Conservation (phyloP, 2,113 vertebrate species). For the Pagrus major region DNA sequence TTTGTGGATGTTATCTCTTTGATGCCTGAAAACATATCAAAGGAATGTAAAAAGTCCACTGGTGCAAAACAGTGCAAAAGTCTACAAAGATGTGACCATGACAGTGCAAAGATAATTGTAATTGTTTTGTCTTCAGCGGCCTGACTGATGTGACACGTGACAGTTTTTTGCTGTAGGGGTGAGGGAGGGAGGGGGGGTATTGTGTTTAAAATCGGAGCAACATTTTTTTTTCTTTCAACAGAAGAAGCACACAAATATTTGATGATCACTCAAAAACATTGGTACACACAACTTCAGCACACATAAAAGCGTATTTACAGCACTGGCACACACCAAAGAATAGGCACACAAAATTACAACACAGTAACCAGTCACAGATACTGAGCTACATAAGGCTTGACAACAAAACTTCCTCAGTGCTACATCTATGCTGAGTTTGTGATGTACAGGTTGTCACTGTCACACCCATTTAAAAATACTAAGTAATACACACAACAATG, state of each 20-base stretch:
- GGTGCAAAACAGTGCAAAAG: conserved; percentile 83
- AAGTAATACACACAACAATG: conserved; percentile 81
- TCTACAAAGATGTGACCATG: conserved; percentile 73
- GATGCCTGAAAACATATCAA: conserved; percentile 69
- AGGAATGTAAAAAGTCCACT: conserved; percentile 74
- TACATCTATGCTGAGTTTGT: conserved; percentile 86
- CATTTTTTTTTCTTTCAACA: conserved; percentile 73
- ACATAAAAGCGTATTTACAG: conserved; percentile 83
- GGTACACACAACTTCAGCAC: conserved; percentile 80
- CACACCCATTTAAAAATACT: conserved; percentile 78
- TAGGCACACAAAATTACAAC: conserved; percentile 85
- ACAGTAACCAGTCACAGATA: conserved; percentile 84
- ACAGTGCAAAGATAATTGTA: conserved; percentile 73
- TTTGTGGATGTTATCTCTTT: conserved; percentile 50
- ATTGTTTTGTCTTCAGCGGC: conserved; percentile 45
- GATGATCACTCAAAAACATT: conserved; percentile 80
- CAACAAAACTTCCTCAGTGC: conserved; percentile 83
- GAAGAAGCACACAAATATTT: conserved; percentile 80
- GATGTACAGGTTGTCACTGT: conserved; percentile 82
- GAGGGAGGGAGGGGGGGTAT: not conserved
- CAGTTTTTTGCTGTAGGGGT: conserved; percentile 36
- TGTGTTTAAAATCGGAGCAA: conserved; percentile 67
- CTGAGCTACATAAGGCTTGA: conserved; percentile 85
- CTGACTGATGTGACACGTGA: conserved; percentile 64
- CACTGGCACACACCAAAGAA: conserved; percentile 81